Base-by-base conservation (phyloP, 2,113 vertebrate species). In the Embiotoca jacksoni region DNA sequence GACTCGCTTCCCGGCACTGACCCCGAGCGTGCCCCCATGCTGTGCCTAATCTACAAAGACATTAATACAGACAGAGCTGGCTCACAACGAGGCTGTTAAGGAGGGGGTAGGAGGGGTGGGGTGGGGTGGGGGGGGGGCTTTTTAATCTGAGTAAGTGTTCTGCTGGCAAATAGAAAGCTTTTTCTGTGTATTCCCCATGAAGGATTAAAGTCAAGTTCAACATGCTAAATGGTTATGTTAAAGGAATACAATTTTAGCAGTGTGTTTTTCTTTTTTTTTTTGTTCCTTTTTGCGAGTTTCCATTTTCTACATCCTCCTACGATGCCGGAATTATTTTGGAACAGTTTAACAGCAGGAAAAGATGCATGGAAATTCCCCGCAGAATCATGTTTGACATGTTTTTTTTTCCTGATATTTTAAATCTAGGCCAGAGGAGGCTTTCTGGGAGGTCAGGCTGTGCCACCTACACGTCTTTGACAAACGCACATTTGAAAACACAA, bases 131-230 rank as follows among this genome's bases (percentile, higher is more conserved):
- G 64, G 36, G 76, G 49, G 66, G 61, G 55, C n/a, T 58, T 87
- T 88, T 83, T 88, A 83, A 89, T 91, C 81, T 80, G 4, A n/a
- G 71, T 80, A 90, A 93, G 89, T 91, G 91, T 81, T 88, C 72
- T 68, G 60, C 80, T 90, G 88, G 88, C 73, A 89, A 92, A 90
- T 75, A 11, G 66, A 83, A 49, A 52, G 58, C 63, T 66, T 84
- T 80, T 74, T 68, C 23, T 81, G 14, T 83, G 72, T 78, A 86
- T 83, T 75, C 61, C 65, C 41, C 57, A 65, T 46, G 67, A 89
- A 82, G 76, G 87, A 92, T 90, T 91, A 75, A 81, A 79, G 78
- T 85, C 46, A 67, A 53, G 49, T 75, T 82, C 58, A 83, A 88
- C 65, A 74, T 59, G 53, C 47, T 80, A 75, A 90, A 86, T 35